These are phyloP conservation scores for Eurosta solidaginis DNA, from an alignment of 1,140 invertebrate genomes.

Conservation along the genomic window DNA sequence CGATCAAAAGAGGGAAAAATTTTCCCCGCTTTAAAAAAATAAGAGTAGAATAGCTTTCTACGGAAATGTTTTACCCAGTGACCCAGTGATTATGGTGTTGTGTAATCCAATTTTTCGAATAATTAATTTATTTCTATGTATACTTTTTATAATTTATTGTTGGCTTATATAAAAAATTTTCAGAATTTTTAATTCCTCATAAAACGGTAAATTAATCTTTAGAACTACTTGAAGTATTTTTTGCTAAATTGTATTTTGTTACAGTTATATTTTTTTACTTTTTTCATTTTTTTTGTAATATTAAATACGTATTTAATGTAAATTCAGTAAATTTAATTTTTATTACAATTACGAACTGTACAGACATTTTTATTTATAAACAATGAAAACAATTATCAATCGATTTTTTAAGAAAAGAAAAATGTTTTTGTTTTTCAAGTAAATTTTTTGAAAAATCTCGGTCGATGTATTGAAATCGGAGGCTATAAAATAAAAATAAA, in stretches of 20 bases:
- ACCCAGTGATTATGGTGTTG: not conserved
- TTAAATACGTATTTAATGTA: not conserved
- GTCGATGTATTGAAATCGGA: too few relatives aligned
- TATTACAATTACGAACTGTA: too few relatives aligned
- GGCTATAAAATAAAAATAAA: too few relatives aligned
- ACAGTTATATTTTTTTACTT: not conserved
- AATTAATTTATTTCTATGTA: not conserved
- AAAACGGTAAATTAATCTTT: not conserved
- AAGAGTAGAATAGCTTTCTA: too few relatives aligned
- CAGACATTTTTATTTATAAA: too few relatives aligned
- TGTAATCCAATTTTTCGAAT: not conserved
- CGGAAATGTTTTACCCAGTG: too few relatives aligned
- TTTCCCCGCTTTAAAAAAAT: too few relatives aligned
- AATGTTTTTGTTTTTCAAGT: too few relatives aligned
- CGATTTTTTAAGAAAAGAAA: too few relatives aligned
- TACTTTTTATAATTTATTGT: not conserved
- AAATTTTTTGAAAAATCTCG: too few relatives aligned
- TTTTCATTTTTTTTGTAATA: not conserved
- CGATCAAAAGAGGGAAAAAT: too few relatives aligned
- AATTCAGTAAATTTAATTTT: not conserved
- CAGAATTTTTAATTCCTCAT: constrained; percentile 18
- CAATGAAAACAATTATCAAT: too few relatives aligned
- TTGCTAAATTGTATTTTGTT: not conserved
- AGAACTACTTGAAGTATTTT: not conserved
- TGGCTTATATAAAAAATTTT: constrained; percentile 7